Percentiles rank a stretch among this genome's conserved stretches.
Conservation (phyloP, 2,888 invertebrate species). For the Brenthis ino region DNA sequence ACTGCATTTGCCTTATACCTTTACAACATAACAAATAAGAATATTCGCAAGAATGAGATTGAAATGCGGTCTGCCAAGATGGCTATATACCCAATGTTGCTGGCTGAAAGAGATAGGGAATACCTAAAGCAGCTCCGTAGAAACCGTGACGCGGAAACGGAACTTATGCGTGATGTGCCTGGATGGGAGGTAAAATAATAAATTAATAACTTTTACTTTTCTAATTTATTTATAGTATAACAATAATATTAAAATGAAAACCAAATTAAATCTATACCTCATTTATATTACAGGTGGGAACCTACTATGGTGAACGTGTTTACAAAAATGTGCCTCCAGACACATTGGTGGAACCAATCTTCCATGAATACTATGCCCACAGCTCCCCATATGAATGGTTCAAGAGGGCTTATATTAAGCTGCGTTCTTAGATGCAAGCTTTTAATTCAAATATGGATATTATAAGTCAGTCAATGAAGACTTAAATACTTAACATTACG, state of each 20-base stretch:
- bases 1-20: slow-evolving; percentile 82
- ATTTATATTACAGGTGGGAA: slow-evolving; percentile 84
- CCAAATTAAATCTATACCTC: too few relatives aligned
- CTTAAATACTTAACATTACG: not conserved
- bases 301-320: slow-evolving; percentile 91
- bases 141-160: slow-evolving; percentile 92
- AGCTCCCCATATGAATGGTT: slow-evolving; percentile 74
- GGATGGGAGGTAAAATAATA: slow-evolving; percentile 87
- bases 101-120: slow-evolving; percentile 93
- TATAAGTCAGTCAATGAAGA: slow-evolving; percentile 23
- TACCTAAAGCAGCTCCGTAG: slow-evolving; percentile 89
- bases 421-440: slow-evolving; percentile 73
- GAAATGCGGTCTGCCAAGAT: slow-evolving; percentile 90
- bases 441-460: slow-evolving; percentile 6
- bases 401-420: slow-evolving; percentile 78
- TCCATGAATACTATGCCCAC: slow-evolving; percentile 89
- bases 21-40: slow-evolving; percentile 81
- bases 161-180: slow-evolving; percentile 94
- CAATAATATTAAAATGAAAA: too few relatives aligned
- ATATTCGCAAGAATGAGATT: slow-evolving; percentile 80
- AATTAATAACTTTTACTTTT: not conserved
- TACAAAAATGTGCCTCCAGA: slow-evolving; percentile 87
- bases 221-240: too few relatives aligned
- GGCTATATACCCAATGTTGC: slow-evolving; percentile 88
- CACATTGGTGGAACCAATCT: slow-evolving; percentile 83